phyloP scores from a whole-genome alignment of 2,888 invertebrate genomes.

The Molorchus minor region DNA sequence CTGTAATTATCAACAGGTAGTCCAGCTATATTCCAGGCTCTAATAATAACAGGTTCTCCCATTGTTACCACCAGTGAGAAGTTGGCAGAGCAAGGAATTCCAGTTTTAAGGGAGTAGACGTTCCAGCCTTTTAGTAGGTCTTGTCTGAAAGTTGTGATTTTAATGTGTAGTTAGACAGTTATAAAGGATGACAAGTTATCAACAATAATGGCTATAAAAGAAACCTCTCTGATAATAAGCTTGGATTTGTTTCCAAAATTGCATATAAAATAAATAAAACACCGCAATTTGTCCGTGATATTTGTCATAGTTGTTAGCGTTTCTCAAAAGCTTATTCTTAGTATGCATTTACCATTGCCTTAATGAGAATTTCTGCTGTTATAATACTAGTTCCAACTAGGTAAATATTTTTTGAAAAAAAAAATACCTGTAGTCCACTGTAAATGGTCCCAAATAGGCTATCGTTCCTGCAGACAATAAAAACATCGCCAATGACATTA shows the following conservation, averaged over 20 bases:
- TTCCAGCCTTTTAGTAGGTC: conserved; percentile 73
- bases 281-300: no score
- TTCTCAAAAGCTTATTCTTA: no score
- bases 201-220: not conserved
- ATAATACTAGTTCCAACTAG: no score
- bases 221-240: no score
- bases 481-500: conserved; percentile 91
- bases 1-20: conserved; percentile 92
- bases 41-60: conserved; percentile 86
- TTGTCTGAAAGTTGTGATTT: conserved; percentile 51
- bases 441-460: conserved; percentile 92
- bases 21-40: conserved; percentile 85
- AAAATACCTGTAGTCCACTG: conserved; percentile 73
- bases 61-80: conserved; percentile 81
- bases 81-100: conserved; percentile 79
- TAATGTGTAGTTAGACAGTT: not conserved
- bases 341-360: no score
- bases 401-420: no score
- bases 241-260: no score
- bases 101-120: conserved; percentile 61
- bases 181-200: not conserved
- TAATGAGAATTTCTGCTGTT: no score
- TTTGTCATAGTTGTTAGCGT: no score
- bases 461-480: conserved; percentile 88
- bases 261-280: no score